These are phyloP conservation scores for Drosophila melanica DNA, from an alignment of 1,140 invertebrate genomes.

Conservation along the genomic window DNA sequence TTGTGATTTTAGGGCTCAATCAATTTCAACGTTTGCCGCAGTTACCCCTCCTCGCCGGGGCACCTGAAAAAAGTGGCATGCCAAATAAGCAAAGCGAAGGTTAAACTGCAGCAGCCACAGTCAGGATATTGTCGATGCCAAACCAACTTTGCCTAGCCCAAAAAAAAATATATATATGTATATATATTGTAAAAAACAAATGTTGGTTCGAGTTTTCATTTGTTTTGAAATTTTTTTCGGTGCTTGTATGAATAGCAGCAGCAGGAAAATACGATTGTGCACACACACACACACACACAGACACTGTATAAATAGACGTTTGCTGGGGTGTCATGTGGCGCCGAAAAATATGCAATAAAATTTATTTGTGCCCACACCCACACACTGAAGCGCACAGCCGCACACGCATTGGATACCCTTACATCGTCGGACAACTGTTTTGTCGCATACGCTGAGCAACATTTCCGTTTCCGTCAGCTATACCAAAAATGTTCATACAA, in stretches of 20 bases:
- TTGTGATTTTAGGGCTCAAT: constrained; percentile 17
- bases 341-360: constrained; percentile 81
- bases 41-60: neutral
- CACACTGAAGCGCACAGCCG: neutral
- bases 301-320: constrained; percentile 16
- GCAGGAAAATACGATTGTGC: constrained; percentile 38
- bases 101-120: constrained; percentile 55
- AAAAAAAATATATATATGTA: no score
- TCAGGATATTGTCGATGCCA: constrained; percentile 74
- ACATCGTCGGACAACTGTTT: constrained; percentile 29
- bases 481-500: constrained; percentile 22
- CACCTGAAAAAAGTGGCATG: constrained; percentile 20
- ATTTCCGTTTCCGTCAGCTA: constrained; percentile 74
- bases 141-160: constrained; percentile 74
- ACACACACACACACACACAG: neutral
- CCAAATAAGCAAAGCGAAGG: constrained; percentile 52
- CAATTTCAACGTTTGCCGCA: constrained; percentile 30
- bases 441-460: constrained; percentile 78
- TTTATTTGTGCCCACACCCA: constrained; percentile 32
- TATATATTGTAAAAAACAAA: constrained; percentile 32
- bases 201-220: constrained; percentile 67
- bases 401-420: constrained; percentile 1
- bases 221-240: constrained; percentile 61
- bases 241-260: constrained; percentile 62
- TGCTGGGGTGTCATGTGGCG: constrained; percentile 56